Conservation (phyloP, 2,797 vertebrate genomes). For the Tympanoctomys barrerae region DNA sequence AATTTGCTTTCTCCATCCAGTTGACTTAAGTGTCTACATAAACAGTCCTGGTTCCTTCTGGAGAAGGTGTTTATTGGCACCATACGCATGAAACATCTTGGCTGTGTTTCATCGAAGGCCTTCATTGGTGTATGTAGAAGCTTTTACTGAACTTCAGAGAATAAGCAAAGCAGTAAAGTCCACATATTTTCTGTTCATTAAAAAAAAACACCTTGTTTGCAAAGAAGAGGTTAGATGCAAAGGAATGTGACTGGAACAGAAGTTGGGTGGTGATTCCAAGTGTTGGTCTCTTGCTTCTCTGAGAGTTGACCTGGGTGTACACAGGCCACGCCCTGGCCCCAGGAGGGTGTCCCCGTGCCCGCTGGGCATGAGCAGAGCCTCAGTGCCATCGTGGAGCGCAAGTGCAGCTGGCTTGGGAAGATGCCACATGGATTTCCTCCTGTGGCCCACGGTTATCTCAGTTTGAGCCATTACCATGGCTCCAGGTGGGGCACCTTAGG, state of each 20-base stretch:
- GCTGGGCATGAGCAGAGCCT: rapidly evolving
- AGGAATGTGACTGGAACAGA: neutral
- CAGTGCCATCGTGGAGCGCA: neutral
- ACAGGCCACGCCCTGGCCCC: neutral
- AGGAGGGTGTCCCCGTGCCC: neutral
- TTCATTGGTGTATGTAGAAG: slow-evolving; percentile 56
- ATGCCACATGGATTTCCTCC: slow-evolving; percentile 10
- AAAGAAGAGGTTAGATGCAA: slow-evolving; percentile 44
- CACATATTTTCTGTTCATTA: slow-evolving; percentile 59
- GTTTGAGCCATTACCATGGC: slow-evolving; percentile 36
- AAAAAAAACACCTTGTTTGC: neutral
- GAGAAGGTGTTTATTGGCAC: slow-evolving; percentile 58
- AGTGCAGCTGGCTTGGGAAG: slow-evolving; percentile 34
- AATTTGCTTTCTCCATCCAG: slow-evolving; percentile 57
- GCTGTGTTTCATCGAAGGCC: slow-evolving; percentile 67
- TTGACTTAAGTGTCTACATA: slow-evolving; percentile 75
- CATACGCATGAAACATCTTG: slow-evolving; percentile 63
- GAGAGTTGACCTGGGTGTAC: neutral
- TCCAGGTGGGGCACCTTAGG: neutral
- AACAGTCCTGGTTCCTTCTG: slow-evolving; percentile 38
- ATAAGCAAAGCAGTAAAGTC: slow-evolving; percentile 39
- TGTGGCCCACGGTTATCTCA: slow-evolving; percentile 30
- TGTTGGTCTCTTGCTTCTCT: neutral
- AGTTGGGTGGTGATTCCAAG: neutral
- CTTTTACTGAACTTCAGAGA: slow-evolving; percentile 71